Evolutionary conservation across 2,113 vertebrate genomes (phyloP).

Genomic region (Sylvilagus bachmani): DNA sequence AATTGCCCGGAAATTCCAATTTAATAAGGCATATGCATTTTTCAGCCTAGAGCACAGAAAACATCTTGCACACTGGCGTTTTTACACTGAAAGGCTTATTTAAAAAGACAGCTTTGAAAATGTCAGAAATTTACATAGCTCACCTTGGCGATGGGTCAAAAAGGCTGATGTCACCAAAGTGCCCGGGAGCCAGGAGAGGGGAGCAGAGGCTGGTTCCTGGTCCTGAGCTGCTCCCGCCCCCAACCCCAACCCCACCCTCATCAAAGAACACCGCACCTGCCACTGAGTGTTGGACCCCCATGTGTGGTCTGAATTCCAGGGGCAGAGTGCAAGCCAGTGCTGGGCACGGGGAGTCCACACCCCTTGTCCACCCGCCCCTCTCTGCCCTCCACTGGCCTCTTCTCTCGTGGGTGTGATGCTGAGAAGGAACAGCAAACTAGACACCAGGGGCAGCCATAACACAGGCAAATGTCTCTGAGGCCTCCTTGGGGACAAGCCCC

Average conservation of each 20-base stretch:
- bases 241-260: no score
- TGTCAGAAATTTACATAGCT: constrained; percentile 56
- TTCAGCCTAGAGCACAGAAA: constrained; percentile 66
- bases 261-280: neutral
- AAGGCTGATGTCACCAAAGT: constrained; percentile 52
- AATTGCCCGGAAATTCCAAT: constrained; percentile 81
- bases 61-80: constrained; percentile 56
- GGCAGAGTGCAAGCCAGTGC: no score
- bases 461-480: fast-evolving
- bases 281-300: neutral
- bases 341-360: neutral
- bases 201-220: no score
- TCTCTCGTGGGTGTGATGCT: fast-evolving
- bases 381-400: no score
- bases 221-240: neutral
- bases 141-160: constrained; percentile 27
- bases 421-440: neutral
- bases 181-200: neutral
- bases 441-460: fast-evolving
- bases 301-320: neutral
- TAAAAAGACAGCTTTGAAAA: constrained; percentile 71
- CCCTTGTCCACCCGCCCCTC: neutral
- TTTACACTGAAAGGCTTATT: constrained; percentile 67
- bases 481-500: neutral
- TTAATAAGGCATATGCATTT: constrained; percentile 77